Evolutionary conservation across 2,888 invertebrate species (phyloP), one percentile per base, ranked within the genome.

Genomic region (Disparrhopalites patrizii): DNA sequence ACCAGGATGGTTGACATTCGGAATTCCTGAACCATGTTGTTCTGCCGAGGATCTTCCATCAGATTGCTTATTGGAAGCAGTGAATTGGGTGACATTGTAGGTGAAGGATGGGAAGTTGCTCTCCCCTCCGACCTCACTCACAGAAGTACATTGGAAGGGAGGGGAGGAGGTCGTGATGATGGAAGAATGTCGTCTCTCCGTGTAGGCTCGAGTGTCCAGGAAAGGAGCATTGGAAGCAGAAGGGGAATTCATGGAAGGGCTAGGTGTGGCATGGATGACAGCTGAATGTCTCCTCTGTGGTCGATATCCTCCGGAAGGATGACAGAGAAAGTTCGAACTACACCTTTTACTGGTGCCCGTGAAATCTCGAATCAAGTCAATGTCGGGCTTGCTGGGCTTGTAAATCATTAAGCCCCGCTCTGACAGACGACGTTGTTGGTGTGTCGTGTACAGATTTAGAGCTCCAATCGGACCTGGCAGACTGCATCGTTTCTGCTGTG

Each of bases 301-400:
- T 18, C 20, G 43, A 10, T 65, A 38, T 10, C 67, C 63, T 30
- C 36, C 23, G 28, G 27, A 33, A 20, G 36, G n/a, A 18, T 18
- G 25, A 58, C 43, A 43, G 15, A 61, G 4, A 50, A 72, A 68
- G 57, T 68, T 70, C 23, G 72, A 66, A 13, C 69, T 68, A 50
- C 61, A 50, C 67, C 69, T 67, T 68, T 67, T 63, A 61, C 69
- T 69, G 1, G 74, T 62, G 55, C 68, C 69, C 1, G 71, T 73
- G 47, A 75, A 75, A 64, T 75, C 75, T 27, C 73, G 69, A 65
- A 75, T 73, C 31, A 75, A 65, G 62, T 75, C 75, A 66, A 75
- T 75, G 57, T 75, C 75, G 27, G 75, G 75, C 62, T 73, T 75
- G 52, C 69, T 73, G 18, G 75, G 75, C 60, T 71, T 68, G 65